Base-by-base conservation (phyloP, 2,797 vertebrate species). In the Cynodonichthys magdalenae region DNA sequence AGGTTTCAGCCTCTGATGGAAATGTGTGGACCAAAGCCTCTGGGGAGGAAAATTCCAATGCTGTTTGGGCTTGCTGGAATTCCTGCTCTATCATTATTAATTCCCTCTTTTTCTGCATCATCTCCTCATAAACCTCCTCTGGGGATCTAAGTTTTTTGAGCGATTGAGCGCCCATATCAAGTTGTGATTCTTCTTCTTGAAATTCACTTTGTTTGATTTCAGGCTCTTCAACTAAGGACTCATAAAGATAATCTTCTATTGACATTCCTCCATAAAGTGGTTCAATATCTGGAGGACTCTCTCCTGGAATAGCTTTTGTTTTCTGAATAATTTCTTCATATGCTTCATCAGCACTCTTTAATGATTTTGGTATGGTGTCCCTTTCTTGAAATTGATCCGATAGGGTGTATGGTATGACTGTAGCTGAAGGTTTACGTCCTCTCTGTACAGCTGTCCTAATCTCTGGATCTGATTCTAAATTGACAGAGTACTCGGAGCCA, bases 191-290 rank as follows among this genome's bases (percentile, higher is more conserved):
- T 19, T 94, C 92, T 65, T 91, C 90, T 68, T 80, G 80, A 64
- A 70, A 54, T 71, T 92, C 63, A 74, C 31, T 89, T n/a, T 89
- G 54, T 59, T 91, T 87, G 14, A 84, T 81, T 74, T 92, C 93
- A 87, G 94, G 89, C 52, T 96, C 95, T 69, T 96, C 96, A 70
- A 99, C 92, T 81, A 99, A 92, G 55, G 97, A 97, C 71, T 99
- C 96, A 75, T 99, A 99, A 84, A 97, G 96, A 86, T 99, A 99
- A 90, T 99, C 97, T 66, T 99, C 97, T 89, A 99, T 99, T 81
- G 96, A 45, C 97, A 99, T 97, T 55, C 97, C 97, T 47, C 95
- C 96, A 83, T 97, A 98, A 27, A 99, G 93, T 31, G 96, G 94
- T 69, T 99, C 97, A 84, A 98, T 96, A 82, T 96, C 96, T 88